Base-by-base conservation (phyloP, 2,888 invertebrate genomes). In the Neoaliturus tenellus region DNA sequence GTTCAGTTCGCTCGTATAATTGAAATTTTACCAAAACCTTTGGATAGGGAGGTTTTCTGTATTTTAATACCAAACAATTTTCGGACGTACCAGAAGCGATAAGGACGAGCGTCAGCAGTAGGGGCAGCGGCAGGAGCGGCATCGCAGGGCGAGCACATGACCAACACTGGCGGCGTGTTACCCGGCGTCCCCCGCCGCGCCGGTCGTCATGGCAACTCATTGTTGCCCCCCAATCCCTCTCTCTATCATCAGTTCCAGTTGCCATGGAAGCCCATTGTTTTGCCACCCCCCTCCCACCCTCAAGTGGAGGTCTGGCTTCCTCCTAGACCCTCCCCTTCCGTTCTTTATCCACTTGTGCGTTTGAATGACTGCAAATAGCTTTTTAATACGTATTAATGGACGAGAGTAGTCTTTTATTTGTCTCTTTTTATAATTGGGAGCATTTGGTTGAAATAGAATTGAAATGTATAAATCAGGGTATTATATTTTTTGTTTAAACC, bases 81-180 rank as follows among this genome's bases (percentile, higher is more conserved):
- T 8, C 69, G 41, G 35, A 75, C 75, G 39, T 75, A 75, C 75
- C 75, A 48, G 44, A 75, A 20, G 39, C 75, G 10, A 75, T 2
- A 3, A 71, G 35, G 12, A 75, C 48, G 28, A 41, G 20, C 44
- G 48, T 44, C 23, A 75, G 75, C 48, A 75, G 28, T 23, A 75
- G 12, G 10, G 75, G 75, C 25, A 75, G 75, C 75, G 75, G 75
- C 44, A 75, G 41, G n/a, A 17, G 48, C 75, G 48, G 48, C 75
- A 75, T 75, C 48, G 23, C 75, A 28, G 28, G 14, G 75, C 75
- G 75, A 17, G 44, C 48, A 75, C 75, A 75, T 75, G 75, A 44
- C 75, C 44, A 48, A 75, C 44, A 75, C 75, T 75, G 75, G 25
- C 75, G 75, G 23, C 23, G 14, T 23, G 71, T 23, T 25, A 20